Evolutionary conservation across 2,113 vertebrate genomes (phyloP).

Genomic region (Rattus rattus): DNA sequence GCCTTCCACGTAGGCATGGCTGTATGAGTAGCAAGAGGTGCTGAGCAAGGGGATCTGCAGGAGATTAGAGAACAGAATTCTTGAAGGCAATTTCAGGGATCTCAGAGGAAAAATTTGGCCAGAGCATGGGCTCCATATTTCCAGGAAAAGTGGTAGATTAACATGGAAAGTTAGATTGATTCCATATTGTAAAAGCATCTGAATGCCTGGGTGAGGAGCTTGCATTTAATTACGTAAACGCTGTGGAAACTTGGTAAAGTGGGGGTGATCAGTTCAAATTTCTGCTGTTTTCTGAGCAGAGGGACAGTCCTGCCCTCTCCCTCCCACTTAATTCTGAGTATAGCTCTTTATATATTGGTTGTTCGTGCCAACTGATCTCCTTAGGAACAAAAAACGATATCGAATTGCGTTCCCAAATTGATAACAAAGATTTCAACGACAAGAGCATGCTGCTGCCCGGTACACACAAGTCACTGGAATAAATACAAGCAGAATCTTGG

Average conservation of each 20-base stretch:
- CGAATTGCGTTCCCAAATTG: background rate
- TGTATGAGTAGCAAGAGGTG: background rate
- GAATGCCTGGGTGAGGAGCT: background rate
- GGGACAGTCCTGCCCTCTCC: background rate
- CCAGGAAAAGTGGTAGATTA: background rate
- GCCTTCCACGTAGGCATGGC: background rate
- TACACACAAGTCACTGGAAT: background rate
- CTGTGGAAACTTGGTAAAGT: background rate
- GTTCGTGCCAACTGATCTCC: background rate
- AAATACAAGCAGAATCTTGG: background rate
- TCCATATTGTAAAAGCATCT: background rate
- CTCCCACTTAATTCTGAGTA: background rate
- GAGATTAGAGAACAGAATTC: background rate
- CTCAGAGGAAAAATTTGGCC: constrained; percentile 3
- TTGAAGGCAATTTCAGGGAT: constrained; percentile 35
- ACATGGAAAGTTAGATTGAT: constrained; percentile 44
- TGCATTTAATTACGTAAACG: background rate
- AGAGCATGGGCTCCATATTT: background rate
- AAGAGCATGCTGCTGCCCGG: background rate
- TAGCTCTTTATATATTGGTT: background rate
- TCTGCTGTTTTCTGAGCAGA: background rate
- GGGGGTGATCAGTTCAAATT: background rate
- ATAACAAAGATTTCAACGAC: background rate
- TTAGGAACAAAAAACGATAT: background rate
- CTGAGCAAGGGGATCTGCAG: background rate